Base-by-base conservation (phyloP, 2,797 vertebrate genomes). In the Pygocentrus nattereri region DNA sequence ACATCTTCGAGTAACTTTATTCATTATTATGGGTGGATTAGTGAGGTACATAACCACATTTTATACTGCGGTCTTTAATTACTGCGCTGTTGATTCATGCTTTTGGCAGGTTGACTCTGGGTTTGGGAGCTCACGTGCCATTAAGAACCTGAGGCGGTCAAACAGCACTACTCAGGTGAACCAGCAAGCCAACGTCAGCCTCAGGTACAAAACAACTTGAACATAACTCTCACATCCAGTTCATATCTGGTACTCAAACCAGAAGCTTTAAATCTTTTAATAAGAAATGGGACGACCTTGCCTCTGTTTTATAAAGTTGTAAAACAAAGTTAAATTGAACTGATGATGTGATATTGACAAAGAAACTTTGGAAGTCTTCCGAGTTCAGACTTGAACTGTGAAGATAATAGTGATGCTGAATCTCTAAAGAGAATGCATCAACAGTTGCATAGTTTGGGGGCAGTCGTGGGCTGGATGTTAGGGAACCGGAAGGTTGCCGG, bases 81-180 rank as follows among this genome's bases (percentile, higher is more conserved):
- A 4, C 34, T 3, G 23, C 59, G 4, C 21, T 7, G 54, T 65
- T 77, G 44, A 72, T 80, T 68, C 79, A n/a, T 75, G 78, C 81
- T 78, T 18, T 76, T 64, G 12, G 0, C 91, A 99, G 98, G 92
- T 94, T 0, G 94, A 96, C 49, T 74, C 76, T 0, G 89, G 91
- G 31, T 81, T 90, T 0, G 91, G 92, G 0, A 88, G 89, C 58
- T 90, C 95, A 25, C 91, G 94, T 77, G 95, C 97, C 11, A 95
- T 97, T 91, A 98, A 98, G 93, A 99, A 98, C 91, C 93, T 99
- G 4, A 90, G 96, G 30, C 91, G 98, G 23, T 98, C 96, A 76
- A 98, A 92, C 92, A 98, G 98, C 88, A 94, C 96, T 86, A 98
- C 97, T 0, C 97, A 97, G 82, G 97, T 98, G 52, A 95, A 93